These are phyloP conservation scores for Atethmia centrago DNA, from an alignment of 2,888 invertebrate species.

Conservation along the genomic window DNA sequence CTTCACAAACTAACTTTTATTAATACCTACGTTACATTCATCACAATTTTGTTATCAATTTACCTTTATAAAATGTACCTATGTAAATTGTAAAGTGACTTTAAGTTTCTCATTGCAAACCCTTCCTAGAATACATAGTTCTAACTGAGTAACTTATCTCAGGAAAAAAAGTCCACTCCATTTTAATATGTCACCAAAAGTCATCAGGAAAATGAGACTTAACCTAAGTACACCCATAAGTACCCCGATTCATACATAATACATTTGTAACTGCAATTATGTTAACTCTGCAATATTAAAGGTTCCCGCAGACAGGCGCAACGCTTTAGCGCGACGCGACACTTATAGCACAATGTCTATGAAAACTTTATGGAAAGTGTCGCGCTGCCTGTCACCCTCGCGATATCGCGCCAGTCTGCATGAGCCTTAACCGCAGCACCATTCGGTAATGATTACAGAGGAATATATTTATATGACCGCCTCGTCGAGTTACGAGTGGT, in stretches of 20 bases:
- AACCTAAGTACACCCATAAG: neutral
- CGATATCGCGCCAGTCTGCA: no score
- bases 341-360: no score
- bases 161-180: neutral
- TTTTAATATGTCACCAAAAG: neutral
- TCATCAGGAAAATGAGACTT: neutral
- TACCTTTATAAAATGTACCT: neutral
- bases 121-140: neutral
- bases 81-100: no score
- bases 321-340: no score
- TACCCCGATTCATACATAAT: no score
- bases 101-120: neutral
- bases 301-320: no score
- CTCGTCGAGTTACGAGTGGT: fast-evolving
- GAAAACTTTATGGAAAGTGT: no score
- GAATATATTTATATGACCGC: neutral
- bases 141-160: neutral
- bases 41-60: neutral
- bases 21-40: neutral
- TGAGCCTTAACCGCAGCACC: neutral
- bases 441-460: neutral
- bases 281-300: neutral
- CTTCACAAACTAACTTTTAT: neutral
- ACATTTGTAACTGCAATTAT: neutral
- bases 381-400: no score